Evolutionary conservation across 2,888 invertebrate species (phyloP), one percentile per base, ranked within the genome.

Genomic region (Heliconius sara): DNA sequence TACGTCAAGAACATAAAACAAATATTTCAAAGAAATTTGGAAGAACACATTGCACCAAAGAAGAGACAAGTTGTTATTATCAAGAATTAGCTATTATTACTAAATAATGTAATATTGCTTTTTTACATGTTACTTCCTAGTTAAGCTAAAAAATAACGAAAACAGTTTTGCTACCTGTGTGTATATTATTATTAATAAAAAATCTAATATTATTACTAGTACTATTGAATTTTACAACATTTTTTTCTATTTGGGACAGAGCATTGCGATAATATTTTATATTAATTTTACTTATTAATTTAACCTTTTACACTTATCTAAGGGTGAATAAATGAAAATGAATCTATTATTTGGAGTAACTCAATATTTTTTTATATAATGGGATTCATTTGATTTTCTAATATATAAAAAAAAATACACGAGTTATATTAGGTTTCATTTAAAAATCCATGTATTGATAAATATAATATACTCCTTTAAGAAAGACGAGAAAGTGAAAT

Each of bases 231-330:
- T 39, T 34, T 22, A 5, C 5, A 39, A 34, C n/a, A 39, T 30
- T 68, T 68, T 34, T 39, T 68, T 68, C n/a, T 68, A 68, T n/a
- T 68, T 68, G 67, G 34, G 67, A 68, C 67, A 68, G 67, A 39
- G 6, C 22, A n/a, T 39, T 39, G n/a, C n/a, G 52, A 52, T 52
- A 52, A 52, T 68, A 68, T 19, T 66, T 30, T 66, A 30, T 12
- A 39, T 22, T 52, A 19, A 39, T n/a, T 34, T 39, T 22, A 52
- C 19, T 7, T 52, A 52, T 52, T 22, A 52, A 19, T 52, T 52
- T 52, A 19, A 52, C 19, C 9, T 67, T 34, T 19, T 34, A 67
- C 39, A n/a, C n/a, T 12, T 68, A 68, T 39, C 12, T 68, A 39
- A 12, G 1, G 22, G n/a, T n/a, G 12, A 68, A 39, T 68, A n/a